These are phyloP conservation scores for Chrysochloris asiatica DNA, from an alignment of 2,113 vertebrate species.

Conservation along the genomic window DNA sequence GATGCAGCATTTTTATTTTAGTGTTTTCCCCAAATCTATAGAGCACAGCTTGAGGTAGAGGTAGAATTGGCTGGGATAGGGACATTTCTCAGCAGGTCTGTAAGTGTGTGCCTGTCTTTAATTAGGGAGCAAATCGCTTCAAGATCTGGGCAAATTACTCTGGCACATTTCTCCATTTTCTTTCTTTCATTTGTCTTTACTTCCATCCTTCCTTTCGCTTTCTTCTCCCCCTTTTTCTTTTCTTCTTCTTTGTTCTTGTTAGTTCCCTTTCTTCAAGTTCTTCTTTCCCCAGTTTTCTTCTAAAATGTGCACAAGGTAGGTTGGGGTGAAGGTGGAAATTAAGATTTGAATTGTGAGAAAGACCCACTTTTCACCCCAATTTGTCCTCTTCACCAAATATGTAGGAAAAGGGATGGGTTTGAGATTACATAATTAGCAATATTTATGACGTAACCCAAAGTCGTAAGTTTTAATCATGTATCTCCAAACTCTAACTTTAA, in stretches of 20 bases:
- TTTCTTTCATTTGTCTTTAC: background rate
- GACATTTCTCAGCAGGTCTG: background rate
- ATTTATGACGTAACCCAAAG: background rate
- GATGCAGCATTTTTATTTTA: background rate
- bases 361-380: background rate
- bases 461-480: background rate
- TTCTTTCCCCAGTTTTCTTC: background rate
- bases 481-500: constrained; percentile 1
- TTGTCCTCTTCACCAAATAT: background rate
- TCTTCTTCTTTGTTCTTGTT: background rate
- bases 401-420: background rate
- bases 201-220: background rate
- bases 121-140: background rate
- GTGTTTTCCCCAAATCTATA: background rate
- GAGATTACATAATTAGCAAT: background rate
- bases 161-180: background rate
- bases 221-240: background rate
- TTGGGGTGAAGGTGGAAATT: background rate
- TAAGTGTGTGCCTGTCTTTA: background rate
- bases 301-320: background rate
- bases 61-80: background rate
- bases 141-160: background rate
- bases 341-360: background rate
- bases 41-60: background rate
- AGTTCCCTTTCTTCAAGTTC: background rate